phyloP scores from a whole-genome alignment of 2,888 invertebrate genomes.

The Trichopoda pennipes region DNA sequence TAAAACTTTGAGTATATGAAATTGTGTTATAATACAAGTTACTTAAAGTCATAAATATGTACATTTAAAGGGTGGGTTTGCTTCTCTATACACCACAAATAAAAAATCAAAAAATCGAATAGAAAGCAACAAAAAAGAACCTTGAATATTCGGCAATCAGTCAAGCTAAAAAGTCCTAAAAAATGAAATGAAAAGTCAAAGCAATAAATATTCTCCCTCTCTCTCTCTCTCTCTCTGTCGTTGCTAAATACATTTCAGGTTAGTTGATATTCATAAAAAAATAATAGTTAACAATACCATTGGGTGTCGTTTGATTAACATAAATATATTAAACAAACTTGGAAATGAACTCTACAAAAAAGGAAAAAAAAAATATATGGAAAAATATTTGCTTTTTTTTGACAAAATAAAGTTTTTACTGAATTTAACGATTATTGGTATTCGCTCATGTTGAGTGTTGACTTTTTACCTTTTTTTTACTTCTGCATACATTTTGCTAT shows the following conservation, averaged over 20 bases:
- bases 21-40: constrained; percentile 15
- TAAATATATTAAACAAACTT: constrained; percentile 64
- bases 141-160: constrained; percentile 65
- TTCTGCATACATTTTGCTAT: not conserved
- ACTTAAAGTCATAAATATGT: constrained; percentile 43
- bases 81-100: not conserved
- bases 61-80: constrained; percentile 34
- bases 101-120: constrained; percentile 38
- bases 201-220: constrained; percentile 50
- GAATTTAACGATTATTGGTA: constrained; percentile 22
- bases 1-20: constrained; percentile 15
- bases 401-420: constrained; percentile 15
- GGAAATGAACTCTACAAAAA: constrained; percentile 12
- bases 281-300: constrained; percentile 66
- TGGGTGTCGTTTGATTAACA: constrained; percentile 71
- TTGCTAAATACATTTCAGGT: not conserved
- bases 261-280: not conserved
- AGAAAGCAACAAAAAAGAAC: constrained; percentile 26
- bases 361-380: not conserved
- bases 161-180: constrained; percentile 55
- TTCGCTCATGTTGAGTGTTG: constrained; percentile 15
- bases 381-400: constrained; percentile 9
- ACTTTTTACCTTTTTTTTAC: constrained; percentile 11
- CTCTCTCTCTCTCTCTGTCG: too few species aligned
- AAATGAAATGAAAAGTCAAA: constrained; percentile 55